Percentiles rank a stretch among this genome's conserved stretches.
phyloP scores from a whole-genome alignment of 2,888 invertebrate genomes.

The Eubasilissa splendida region DNA sequence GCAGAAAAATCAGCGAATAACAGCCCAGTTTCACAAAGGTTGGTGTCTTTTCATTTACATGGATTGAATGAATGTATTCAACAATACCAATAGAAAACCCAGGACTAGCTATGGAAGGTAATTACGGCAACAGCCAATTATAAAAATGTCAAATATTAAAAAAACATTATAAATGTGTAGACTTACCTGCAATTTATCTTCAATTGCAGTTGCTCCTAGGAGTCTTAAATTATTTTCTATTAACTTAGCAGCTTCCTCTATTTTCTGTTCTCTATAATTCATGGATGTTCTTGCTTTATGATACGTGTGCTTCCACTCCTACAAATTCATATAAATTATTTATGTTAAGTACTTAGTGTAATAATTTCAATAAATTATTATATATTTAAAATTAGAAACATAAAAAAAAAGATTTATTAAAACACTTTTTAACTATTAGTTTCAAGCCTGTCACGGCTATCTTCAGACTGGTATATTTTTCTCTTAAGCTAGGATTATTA shows the following conservation, averaged over 20 bases:
- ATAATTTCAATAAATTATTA: neutral
- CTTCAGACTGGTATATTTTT: no score
- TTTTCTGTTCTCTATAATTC: constrained; percentile 88
- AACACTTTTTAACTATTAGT: no score
- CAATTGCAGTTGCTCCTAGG: constrained; percentile 97
- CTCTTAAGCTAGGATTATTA: no score
- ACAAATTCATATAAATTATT: constrained; percentile 43
- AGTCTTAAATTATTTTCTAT: constrained; percentile 92
- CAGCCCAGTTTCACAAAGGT: no score
- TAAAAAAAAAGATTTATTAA: no score
- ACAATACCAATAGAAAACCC: no score
- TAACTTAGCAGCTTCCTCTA: constrained; percentile 93
- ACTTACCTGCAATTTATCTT: constrained; percentile 93
- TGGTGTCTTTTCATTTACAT: no score
- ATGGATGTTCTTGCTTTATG: constrained; percentile 89
- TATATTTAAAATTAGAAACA: no score
- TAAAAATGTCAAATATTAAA: neutral
- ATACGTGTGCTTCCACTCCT: constrained; percentile 90
- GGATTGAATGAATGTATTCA: no score
- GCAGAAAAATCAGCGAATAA: no score
- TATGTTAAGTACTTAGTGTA: neutral
- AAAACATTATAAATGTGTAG: neutral
- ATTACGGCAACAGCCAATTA: neutral
- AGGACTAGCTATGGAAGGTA: no score
- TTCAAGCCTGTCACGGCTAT: no score